These are phyloP conservation scores for Choloepus didactylus DNA, from an alignment of 2,797 vertebrate genomes.

Conservation along the genomic window DNA sequence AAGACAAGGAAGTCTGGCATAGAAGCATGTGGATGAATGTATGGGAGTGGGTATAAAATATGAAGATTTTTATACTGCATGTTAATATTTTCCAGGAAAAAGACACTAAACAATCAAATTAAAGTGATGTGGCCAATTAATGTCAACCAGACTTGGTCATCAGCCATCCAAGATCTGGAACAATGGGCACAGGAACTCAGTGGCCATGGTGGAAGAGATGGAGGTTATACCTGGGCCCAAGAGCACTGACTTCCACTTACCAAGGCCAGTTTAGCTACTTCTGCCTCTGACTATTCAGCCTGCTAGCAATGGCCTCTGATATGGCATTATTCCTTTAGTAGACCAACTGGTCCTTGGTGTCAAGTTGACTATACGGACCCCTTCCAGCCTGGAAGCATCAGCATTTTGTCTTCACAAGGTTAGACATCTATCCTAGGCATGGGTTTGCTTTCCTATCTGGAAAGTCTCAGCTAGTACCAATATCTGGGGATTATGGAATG, in stretches of 20 bases:
- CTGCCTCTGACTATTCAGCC: background rate
- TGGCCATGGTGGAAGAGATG: background rate
- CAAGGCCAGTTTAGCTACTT: background rate
- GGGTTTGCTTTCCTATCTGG: background rate
- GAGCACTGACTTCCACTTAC: background rate
- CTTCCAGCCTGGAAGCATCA: background rate
- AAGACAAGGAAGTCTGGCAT: background rate
- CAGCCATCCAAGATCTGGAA: background rate
- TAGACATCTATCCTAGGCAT: background rate
- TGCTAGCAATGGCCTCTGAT: background rate
- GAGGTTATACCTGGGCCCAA: background rate
- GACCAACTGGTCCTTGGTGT: background rate
- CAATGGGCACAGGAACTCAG: background rate
- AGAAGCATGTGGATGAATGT: background rate
- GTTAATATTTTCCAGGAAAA: background rate
- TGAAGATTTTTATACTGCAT: background rate
- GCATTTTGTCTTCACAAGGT: background rate
- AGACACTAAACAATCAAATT: background rate
- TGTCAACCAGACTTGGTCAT: background rate
- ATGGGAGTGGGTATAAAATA: background rate
- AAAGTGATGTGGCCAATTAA: background rate
- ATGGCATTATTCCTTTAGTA: background rate
- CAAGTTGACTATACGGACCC: no score
- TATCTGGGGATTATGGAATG: background rate
- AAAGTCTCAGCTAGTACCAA: background rate